phyloP scores from a whole-genome alignment of 2,888 invertebrate genomes.

The Alcis repandata region DNA sequence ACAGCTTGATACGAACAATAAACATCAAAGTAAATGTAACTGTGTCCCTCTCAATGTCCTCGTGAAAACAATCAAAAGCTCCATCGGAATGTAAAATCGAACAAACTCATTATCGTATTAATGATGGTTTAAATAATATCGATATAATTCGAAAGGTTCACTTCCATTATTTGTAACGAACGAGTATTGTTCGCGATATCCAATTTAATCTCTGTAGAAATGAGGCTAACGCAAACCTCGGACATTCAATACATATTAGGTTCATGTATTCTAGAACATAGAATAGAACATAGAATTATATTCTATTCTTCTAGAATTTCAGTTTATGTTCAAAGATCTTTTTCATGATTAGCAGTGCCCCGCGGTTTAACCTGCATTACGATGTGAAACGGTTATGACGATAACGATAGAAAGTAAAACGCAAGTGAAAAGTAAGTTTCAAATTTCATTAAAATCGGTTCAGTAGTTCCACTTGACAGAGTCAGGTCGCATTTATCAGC shows the following conservation, averaged over 20 bases:
- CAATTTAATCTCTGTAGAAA: constrained; percentile 23
- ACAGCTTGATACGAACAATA: background rate
- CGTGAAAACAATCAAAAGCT: constrained; percentile 21
- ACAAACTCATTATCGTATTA: constrained; percentile 26
- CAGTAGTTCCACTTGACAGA: too few species aligned
- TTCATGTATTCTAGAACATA: too few species aligned
- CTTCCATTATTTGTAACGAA: constrained; percentile 19
- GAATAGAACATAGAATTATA: too few species aligned
- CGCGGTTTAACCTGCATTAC: too few species aligned
- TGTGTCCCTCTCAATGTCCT: background rate
- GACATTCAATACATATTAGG: constrained; percentile 6
- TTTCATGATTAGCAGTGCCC: too few species aligned
- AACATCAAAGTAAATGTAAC: constrained; percentile 4
- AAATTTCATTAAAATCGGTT: too few species aligned
- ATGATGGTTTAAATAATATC: constrained; percentile 27
- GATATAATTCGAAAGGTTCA: constrained; percentile 22
- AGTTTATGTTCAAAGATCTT: too few species aligned
- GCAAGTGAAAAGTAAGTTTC: too few species aligned
- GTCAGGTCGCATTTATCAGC: too few species aligned
- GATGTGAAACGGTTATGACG: too few species aligned
- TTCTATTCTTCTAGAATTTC: too few species aligned
- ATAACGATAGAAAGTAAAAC: too few species aligned
- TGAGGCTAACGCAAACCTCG: constrained; percentile 7
- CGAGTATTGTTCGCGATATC: constrained; percentile 27
- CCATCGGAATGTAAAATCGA: constrained; percentile 9